A percentile compares a stretch with the other conserved stretches of the same genome.
Conservation (phyloP, 2,113 vertebrate species). For the Saccopteryx bilineata region DNA sequence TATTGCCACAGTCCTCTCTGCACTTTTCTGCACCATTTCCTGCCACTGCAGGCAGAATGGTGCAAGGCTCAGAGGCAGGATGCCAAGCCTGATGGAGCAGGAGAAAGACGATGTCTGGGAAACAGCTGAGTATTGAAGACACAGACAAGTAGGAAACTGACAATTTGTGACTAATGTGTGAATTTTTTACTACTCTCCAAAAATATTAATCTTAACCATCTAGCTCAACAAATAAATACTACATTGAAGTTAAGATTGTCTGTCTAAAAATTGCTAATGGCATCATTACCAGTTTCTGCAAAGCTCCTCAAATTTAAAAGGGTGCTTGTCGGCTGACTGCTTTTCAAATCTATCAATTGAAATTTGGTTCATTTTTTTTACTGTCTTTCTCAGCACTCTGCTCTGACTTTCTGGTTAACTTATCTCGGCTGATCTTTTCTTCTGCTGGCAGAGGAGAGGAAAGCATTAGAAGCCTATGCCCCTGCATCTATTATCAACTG, state of each 20-base stretch:
- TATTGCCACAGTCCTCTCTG: not conserved
- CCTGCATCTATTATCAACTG: constrained; percentile 59
- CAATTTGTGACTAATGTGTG: not conserved
- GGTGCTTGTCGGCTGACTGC: not conserved
- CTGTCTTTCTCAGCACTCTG: constrained; percentile 47
- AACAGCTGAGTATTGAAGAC: not conserved
- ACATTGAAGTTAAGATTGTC: not conserved
- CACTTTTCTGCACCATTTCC: not conserved
- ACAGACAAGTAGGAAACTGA: not conserved
- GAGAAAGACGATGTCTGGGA: not conserved
- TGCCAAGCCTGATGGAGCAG: not conserved
- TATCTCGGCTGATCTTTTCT: constrained; percentile 48
- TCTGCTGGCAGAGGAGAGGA: constrained; percentile 47
- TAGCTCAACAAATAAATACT: constrained; percentile 38
- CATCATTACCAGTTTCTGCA: constrained; percentile 5
- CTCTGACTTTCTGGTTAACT: constrained; percentile 63
- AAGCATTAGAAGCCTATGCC: not conserved
- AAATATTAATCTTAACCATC: not conserved
- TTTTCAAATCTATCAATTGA: constrained; percentile 23
- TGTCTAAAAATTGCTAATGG: constrained; percentile 52
- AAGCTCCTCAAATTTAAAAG: constrained; percentile 33
- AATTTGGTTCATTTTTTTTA: constrained; percentile 59
- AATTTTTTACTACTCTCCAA: not conserved
- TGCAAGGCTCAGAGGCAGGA: not conserved
- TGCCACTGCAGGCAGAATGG: not conserved